Conservation (phyloP, 2,113 vertebrate genomes). For the Bos indicus region DNA sequence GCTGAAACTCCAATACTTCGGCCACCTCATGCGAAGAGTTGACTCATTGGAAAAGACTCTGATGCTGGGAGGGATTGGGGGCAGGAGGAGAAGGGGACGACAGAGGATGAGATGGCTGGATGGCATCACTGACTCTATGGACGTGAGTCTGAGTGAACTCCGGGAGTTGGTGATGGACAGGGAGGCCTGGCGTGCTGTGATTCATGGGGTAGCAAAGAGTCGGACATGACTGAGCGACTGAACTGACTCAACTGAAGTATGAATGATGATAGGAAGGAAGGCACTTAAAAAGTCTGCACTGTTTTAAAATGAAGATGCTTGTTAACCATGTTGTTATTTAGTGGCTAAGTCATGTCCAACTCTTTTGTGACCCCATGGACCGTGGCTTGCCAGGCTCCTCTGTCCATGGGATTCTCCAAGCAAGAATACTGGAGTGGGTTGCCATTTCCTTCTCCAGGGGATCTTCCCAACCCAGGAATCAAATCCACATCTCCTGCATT, state of each 20-base stretch:
- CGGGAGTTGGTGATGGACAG: too few relatives aligned
- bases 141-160: too few relatives aligned
- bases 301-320: conserved; percentile 34
- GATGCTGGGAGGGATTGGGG: too few relatives aligned
- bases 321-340: background rate
- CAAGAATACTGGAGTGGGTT: background rate
- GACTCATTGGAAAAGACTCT: too few relatives aligned
- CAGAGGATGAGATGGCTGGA: too few relatives aligned
- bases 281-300: background rate
- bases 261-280: background rate
- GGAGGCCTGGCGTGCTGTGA: too few relatives aligned
- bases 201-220: too few relatives aligned
- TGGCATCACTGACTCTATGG: too few relatives aligned
- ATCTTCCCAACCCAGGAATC: background rate
- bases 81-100: too few relatives aligned
- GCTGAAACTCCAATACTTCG: too few relatives aligned
- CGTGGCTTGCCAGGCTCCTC: background rate
- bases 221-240: accelerated
- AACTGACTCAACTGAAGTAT: background rate
- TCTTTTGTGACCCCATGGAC: background rate
- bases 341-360: background rate
- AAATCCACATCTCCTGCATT: background rate
- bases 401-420: background rate
- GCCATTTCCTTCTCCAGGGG: background rate
- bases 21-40: too few relatives aligned